These are phyloP conservation scores for Hemithea aestivaria DNA, from an alignment of 2,888 invertebrate species.

Conservation along the genomic window DNA sequence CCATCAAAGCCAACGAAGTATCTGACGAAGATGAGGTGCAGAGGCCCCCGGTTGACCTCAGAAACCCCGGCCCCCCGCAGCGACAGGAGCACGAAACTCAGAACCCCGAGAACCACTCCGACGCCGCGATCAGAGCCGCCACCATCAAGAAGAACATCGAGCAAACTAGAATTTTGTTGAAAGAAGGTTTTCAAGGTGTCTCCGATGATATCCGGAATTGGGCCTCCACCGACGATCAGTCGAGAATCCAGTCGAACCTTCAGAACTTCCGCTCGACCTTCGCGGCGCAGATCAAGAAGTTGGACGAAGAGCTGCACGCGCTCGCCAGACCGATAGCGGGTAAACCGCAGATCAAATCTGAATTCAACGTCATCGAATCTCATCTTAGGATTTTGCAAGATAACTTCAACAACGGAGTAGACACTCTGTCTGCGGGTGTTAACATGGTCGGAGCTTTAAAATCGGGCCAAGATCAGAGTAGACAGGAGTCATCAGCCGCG, in stretches of 20 bases:
- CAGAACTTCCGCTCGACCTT: conserved; percentile 48
- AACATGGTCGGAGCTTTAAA: conserved; percentile 42
- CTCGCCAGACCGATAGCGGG: conserved; percentile 25
- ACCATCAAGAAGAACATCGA: conserved; percentile 48
- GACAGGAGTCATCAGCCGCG: neutral
- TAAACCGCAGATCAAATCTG: conserved; percentile 28
- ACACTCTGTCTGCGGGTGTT: conserved; percentile 50
- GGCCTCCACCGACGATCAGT: conserved; percentile 43
- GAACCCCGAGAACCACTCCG: conserved; percentile 50
- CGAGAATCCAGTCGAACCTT: conserved; percentile 49
- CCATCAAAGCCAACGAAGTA: conserved; percentile 32
- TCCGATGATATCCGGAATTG: conserved; percentile 50
- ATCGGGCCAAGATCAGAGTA: conserved; percentile 34
- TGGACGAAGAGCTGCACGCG: conserved; percentile 48
- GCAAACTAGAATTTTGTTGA: conserved; percentile 41
- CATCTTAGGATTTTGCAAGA: conserved; percentile 43
- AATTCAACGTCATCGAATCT: conserved; percentile 37
- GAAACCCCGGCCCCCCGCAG: conserved; percentile 62
- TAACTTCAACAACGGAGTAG: conserved; percentile 50
- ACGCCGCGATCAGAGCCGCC: conserved; percentile 39
- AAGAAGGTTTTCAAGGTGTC: conserved; percentile 46
- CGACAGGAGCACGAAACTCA: conserved; percentile 68
- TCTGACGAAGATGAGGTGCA: conserved; percentile 40
- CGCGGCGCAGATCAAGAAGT: conserved; percentile 45
- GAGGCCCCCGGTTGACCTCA: conserved; percentile 51